Evolutionary conservation across 2,797 vertebrate genomes (phyloP).

Genomic region (Serranus cabrilla): DNA sequence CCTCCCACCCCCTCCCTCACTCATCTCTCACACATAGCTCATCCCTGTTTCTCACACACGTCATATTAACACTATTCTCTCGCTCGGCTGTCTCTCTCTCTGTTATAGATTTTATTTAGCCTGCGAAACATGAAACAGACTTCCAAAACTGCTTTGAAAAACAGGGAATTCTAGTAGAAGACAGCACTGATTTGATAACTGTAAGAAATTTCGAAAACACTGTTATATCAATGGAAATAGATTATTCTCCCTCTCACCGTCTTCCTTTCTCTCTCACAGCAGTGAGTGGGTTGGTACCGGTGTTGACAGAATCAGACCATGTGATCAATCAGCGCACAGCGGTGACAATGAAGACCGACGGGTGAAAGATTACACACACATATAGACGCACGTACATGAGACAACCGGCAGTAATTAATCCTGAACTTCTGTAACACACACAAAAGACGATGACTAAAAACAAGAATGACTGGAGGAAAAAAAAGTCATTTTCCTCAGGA

Average conservation of each 20-base stretch:
- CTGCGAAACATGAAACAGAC: constrained; percentile 34
- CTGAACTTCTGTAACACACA: constrained; percentile 15
- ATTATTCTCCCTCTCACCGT: constrained; percentile 14
- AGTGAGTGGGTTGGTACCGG: constrained; percentile 43
- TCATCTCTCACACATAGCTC: constrained; percentile 20
- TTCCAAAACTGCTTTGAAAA: constrained; percentile 19
- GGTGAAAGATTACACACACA: constrained; percentile 60
- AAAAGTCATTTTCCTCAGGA: constrained; percentile 54
- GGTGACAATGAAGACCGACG: constrained; percentile 62
- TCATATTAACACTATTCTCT: constrained; percentile 14
- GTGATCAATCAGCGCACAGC: constrained; percentile 75
- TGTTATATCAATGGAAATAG: constrained; percentile 41
- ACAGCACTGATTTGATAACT: constrained; percentile 25
- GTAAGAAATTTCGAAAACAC: constrained; percentile 23
- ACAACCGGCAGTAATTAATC: constrained; percentile 50
- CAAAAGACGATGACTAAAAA: constrained; percentile 34
- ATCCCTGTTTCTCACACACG: constrained; percentile 14
- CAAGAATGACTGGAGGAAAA: constrained; percentile 43
- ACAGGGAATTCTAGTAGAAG: constrained; percentile 6
- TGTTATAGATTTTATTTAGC: constrained; percentile 8
- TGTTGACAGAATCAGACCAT: constrained; percentile 80
- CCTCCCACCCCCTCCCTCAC: not conserved
- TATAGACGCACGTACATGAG: constrained; percentile 32
- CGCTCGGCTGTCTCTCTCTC: constrained; percentile 9
- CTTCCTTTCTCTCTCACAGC: constrained; percentile 42